phyloP scores from a whole-genome alignment of 2,113 vertebrate genomes.

The Chrysochloris asiatica region DNA sequence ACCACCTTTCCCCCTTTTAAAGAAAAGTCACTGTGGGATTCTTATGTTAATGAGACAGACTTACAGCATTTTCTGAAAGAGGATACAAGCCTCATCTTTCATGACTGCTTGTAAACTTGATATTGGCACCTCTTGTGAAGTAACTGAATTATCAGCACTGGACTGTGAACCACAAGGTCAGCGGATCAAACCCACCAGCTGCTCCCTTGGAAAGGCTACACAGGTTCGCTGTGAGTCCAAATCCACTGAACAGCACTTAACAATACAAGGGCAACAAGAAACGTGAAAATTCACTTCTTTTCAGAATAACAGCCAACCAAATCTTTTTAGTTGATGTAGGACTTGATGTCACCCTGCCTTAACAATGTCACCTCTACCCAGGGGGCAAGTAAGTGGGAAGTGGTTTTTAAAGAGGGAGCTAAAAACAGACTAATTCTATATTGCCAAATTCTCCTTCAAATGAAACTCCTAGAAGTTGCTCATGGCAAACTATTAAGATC shows the following conservation, averaged over 20 bases:
- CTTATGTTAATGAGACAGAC: not conserved
- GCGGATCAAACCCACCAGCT: no score
- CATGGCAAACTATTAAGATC: not conserved
- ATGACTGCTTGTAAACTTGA: not conserved
- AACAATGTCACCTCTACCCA: not conserved
- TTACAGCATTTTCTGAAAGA: conserved; percentile 16
- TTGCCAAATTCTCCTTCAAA: not conserved
- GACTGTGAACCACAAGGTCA: no score
- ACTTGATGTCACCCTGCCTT: not conserved
- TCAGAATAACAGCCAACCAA: not conserved
- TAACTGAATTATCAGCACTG: no score
- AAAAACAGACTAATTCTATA: not conserved
- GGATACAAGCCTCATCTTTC: not conserved
- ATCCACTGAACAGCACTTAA: no score
- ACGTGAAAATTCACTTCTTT: not conserved
- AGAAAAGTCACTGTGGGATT: not conserved
- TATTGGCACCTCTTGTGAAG: not conserved
- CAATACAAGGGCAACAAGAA: no score
- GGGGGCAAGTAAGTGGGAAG: not conserved
- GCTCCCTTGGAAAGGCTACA: no score
- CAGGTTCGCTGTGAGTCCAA: no score
- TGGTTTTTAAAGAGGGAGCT: not conserved
- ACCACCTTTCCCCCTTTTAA: not conserved
- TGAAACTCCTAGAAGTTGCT: not conserved
- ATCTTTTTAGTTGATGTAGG: not conserved